Conservation (phyloP, 2,113 vertebrate species). For the cattle (Bos taurus) region ARS-UCD2.0 NC_037357.1:81482501-81483000, state of each 20-base stretch:
- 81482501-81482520: background rate
- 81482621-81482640: conserved; percentile 1
- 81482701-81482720: background rate
- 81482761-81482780: background rate
- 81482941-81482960: background rate
- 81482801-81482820: background rate
- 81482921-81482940: background rate
- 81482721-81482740: background rate
- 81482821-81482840: background rate
- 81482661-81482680: background rate
- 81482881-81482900: background rate
- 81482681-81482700: background rate
- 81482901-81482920: background rate
- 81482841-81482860: background rate
- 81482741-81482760: background rate
- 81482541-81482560: background rate
- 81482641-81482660: background rate
- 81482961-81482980: background rate
- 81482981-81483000: background rate
- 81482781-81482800: background rate
- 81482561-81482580: background rate
- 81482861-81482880: background rate
- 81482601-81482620: background rate
- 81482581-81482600: background rate
- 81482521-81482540: background rate